phyloP scores from a whole-genome alignment of 2,797 vertebrate species.

The Hirundo rustica region DNA sequence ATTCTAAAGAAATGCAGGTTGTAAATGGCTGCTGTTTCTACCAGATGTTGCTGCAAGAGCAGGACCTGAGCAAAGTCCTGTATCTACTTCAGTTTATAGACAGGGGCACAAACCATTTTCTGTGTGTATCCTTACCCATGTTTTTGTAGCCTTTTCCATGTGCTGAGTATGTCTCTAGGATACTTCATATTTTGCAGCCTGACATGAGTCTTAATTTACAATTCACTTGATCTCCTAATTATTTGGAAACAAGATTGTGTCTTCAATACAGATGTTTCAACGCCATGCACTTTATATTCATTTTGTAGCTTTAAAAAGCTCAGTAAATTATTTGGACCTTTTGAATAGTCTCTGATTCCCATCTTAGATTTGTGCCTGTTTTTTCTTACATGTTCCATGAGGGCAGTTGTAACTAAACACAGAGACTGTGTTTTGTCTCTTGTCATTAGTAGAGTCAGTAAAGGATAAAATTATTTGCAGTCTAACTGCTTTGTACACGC shows the following conservation, averaged over 20 bases:
- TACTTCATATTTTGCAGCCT: background rate
- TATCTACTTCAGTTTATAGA: background rate
- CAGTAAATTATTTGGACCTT: background rate
- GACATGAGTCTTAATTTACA: background rate
- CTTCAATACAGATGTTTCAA: background rate
- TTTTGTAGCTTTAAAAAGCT: background rate
- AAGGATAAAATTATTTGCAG: background rate
- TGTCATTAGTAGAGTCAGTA: background rate
- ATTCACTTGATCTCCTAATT: background rate
- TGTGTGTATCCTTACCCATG: background rate
- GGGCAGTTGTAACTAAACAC: background rate
- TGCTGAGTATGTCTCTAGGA: background rate
- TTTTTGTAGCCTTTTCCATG: background rate
- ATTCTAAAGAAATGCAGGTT: background rate
- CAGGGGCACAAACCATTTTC: background rate
- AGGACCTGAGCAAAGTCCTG: background rate
- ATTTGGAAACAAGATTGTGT: background rate
- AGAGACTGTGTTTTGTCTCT: background rate
- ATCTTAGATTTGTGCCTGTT: background rate
- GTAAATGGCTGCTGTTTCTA: background rate
- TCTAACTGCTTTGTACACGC: background rate
- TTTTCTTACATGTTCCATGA: background rate
- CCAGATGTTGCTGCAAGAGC: background rate
- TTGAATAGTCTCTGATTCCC: background rate
- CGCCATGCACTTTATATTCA: background rate